A percentile compares a stretch with the other conserved stretches of the same genome.
phyloP scores from a whole-genome alignment of 2,888 invertebrate genomes.

The Prosapia bicincta region DNA sequence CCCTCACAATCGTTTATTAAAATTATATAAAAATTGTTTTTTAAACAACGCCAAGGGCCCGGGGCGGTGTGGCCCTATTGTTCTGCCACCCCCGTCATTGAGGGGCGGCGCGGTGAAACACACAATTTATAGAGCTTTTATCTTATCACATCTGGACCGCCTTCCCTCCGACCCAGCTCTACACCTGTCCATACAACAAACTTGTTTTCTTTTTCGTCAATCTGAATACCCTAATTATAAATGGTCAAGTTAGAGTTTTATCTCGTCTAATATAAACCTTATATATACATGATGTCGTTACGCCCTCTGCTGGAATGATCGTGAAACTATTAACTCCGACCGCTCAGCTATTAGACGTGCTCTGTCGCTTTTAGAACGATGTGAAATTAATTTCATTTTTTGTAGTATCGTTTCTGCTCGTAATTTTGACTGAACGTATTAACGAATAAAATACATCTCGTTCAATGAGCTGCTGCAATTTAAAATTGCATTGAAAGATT shows the following conservation, averaged over 20 bases:
- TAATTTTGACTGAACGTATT: too few species aligned
- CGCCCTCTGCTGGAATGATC: too few species aligned
- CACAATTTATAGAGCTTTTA: conserved; percentile 25
- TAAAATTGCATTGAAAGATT: too few species aligned
- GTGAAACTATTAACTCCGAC: too few species aligned
- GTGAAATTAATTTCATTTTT: too few species aligned
- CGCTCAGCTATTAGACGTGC: too few species aligned
- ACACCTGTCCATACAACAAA: conserved; percentile 8
- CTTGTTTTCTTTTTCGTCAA: background rate
- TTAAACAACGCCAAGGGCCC: conserved; percentile 21
- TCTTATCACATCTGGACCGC: conserved; percentile 26
- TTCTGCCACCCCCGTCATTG: conserved; percentile 24
- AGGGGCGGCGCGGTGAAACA: conserved; percentile 14
- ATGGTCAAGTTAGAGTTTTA: background rate
- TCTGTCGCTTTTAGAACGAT: too few species aligned
- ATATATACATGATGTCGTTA: background rate
- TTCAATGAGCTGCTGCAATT: too few species aligned
- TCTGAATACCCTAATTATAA: background rate
- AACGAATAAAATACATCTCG: too few species aligned
- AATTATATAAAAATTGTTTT: conserved; percentile 29
- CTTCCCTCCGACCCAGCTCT: background rate
- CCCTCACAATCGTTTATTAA: conserved; percentile 24
- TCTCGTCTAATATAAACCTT: background rate
- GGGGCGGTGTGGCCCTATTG: conserved; percentile 10
- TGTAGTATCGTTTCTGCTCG: too few species aligned